Evolutionary conservation across 64 coral and sea anemone species (phyloP).

Genomic region (Hydrozoanthus tunicans): DNA sequence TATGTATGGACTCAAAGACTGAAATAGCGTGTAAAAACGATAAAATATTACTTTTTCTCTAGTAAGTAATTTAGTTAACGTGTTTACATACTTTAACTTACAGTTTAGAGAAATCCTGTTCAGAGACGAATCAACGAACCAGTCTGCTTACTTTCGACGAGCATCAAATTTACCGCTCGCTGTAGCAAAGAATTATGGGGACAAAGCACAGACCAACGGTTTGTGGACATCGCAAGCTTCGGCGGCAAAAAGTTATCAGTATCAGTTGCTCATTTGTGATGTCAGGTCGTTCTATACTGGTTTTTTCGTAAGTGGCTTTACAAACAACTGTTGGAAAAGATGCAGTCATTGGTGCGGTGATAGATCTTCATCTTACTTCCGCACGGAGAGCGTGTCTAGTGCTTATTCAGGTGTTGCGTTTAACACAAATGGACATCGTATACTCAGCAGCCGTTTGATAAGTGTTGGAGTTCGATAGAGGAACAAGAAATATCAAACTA

Average conservation of each 20-base stretch:
- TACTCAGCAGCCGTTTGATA: neutral
- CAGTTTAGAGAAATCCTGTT: no score
- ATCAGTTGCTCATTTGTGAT: neutral
- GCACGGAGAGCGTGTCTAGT: neutral
- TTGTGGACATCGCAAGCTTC: neutral
- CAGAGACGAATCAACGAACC: no score
- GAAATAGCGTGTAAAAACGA: no score
- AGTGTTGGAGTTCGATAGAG: neutral
- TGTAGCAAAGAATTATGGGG: neutral
- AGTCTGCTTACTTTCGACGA: neutral
- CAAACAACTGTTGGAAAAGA: neutral
- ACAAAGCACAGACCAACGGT: neutral
- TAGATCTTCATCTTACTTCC: neutral
- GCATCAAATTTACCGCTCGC: neutral
- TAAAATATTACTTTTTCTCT: no score
- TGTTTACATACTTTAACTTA: no score
- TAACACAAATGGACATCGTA: neutral
- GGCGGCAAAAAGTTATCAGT: no score
- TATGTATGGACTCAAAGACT: no score
- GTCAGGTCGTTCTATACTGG: neutral
- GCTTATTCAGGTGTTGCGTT: neutral
- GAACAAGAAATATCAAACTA: no score
- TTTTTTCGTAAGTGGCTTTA: neutral
- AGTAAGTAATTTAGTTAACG: no score
- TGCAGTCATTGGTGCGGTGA: neutral